Evolutionary conservation across 2,888 invertebrate species (phyloP), one percentile per base, ranked within the genome.

Genomic region (Cyclophora albipunctata): DNA sequence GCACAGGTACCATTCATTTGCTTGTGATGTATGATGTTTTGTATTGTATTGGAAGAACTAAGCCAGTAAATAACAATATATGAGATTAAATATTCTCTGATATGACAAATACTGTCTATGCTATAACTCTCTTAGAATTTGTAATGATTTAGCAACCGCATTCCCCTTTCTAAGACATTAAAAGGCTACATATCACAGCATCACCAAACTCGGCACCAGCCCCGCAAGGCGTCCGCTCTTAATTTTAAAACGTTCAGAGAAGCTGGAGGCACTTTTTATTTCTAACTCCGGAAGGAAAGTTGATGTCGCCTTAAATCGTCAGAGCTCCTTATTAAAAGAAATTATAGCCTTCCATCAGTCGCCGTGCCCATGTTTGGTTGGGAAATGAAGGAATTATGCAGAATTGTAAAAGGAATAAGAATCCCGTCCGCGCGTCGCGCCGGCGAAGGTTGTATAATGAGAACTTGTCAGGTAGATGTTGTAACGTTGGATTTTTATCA

Each of bases 271-370:
- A 60, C 53, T 82, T 85, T 83, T 84, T 81, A 69, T 71, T 63
- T 78, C 83, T 81, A 84, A 80, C 81, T 79, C 67, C 50, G 75
- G 74, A 85, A 81, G 85, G 85, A 84, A 85, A 84, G 84, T 80
- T 80, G 84, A 56, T 70, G 51, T 81, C 51, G 66, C 84, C 84
- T 78, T 86, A 82, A 73, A 70, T 70, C 68, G 69, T 68, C 68
- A 55, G 61, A 68, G 66, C 72, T 77, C 73, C 73, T 77, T 78
- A 78, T 72, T 73, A 78, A 78, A 84, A 86, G 85, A 85, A 86
- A 86, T 84, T 83, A 78, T 78, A 74, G 82, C 73, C 71, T 69
- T 60, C 69, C 71, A 73, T 66, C 67, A 60, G 62, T 65, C 75
- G 71, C 75, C 71, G 54, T 46, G 46, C 40, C 85, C 84, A 68